phyloP scores from a whole-genome alignment of 2,113 vertebrate genomes.

The Bos indicus region DNA sequence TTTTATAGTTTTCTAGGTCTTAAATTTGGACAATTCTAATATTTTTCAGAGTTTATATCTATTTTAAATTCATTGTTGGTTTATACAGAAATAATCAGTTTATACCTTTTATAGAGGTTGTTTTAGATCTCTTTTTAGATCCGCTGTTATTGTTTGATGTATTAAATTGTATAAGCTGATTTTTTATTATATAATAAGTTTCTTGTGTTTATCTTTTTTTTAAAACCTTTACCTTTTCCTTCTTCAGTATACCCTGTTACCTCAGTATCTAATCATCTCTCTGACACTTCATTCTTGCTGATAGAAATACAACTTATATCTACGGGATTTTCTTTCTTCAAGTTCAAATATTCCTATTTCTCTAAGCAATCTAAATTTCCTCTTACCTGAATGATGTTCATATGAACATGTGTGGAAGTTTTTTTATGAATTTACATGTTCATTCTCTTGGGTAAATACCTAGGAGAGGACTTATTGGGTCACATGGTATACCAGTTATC shows the following conservation, averaged over 20 bases:
- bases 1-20: background rate
- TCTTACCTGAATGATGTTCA: background rate
- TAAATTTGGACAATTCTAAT: background rate
- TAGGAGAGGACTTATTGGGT: background rate
- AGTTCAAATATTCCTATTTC: background rate
- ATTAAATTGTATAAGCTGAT: background rate
- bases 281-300: background rate
- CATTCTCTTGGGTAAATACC: background rate
- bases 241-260: background rate
- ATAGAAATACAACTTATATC: background rate
- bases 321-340: background rate
- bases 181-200: background rate
- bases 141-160: background rate
- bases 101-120: background rate
- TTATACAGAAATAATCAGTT: background rate
- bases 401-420: background rate
- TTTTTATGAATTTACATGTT: background rate
- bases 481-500: background rate
- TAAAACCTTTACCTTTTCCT: background rate
- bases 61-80: background rate
- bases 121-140: background rate
- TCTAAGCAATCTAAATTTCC: background rate
- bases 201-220: background rate
- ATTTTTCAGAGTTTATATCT: background rate
- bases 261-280: background rate